phyloP scores from a whole-genome alignment of 2,113 vertebrate genomes.

The Perognathus longimembris region DNA sequence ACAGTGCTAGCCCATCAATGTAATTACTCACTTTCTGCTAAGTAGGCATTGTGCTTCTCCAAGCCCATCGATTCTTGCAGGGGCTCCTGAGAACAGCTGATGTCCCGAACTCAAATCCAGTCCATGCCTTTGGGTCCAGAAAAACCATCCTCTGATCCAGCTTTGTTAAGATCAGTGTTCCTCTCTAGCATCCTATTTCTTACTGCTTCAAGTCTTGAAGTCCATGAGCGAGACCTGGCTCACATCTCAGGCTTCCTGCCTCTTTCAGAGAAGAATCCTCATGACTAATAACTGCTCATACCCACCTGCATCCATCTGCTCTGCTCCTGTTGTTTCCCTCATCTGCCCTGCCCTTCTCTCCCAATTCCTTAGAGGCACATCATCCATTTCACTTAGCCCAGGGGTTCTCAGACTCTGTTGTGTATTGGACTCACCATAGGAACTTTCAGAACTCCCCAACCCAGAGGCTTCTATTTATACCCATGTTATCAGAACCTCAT shows the following conservation, averaged over 20 bases:
- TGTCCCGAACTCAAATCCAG: not conserved
- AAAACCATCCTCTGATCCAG: not conserved
- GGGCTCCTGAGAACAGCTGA: not conserved
- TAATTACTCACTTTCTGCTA: not conserved
- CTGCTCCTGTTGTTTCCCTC: not conserved
- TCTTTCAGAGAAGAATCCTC: not conserved
- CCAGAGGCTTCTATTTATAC: not conserved
- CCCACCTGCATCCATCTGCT: not conserved
- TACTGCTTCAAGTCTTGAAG: not conserved
- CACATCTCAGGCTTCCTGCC: not conserved
- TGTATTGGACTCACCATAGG: not conserved
- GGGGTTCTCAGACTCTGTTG: not conserved
- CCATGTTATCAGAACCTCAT: too few species aligned
- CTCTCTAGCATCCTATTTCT: not conserved
- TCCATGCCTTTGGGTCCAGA: not conserved
- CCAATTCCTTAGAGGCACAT: not conserved
- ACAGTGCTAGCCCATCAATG: not conserved
- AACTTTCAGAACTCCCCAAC: not conserved
- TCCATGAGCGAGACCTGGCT: not conserved
- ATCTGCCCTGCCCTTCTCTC: accelerated
- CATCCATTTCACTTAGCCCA: not conserved
- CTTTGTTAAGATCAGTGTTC: not conserved
- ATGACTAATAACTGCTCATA: accelerated
- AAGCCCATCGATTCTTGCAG: not conserved
- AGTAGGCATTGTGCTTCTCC: accelerated